Evolutionary conservation across 1,140 invertebrate species (phyloP).

Genomic region (Luehdorfia chinensis): DNA sequence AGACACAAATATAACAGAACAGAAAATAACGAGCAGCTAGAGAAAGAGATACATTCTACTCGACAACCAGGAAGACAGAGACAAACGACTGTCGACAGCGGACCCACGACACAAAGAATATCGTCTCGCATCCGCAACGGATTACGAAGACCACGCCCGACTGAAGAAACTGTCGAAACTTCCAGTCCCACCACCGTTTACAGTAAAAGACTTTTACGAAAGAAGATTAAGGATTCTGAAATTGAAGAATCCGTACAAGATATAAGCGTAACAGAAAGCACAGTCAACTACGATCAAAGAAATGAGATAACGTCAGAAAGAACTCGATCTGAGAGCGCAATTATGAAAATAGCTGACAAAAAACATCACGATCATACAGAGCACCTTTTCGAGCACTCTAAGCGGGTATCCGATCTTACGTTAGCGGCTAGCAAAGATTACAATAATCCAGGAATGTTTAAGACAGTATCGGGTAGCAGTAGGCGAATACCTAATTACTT

Average conservation of each 20-base stretch:
- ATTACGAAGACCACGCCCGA: constrained; percentile 46
- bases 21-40: constrained; percentile 45
- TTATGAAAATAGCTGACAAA: constrained; percentile 77
- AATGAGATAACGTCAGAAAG: constrained; percentile 68
- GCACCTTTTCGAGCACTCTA: constrained; percentile 72
- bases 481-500: constrained; percentile 79
- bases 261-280: constrained; percentile 52
- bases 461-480: constrained; percentile 69
- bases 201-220: constrained; percentile 51
- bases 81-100: constrained; percentile 37
- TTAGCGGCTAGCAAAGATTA: constrained; percentile 79
- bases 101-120: constrained; percentile 50
- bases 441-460: constrained; percentile 78
- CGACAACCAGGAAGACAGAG: constrained; percentile 37
- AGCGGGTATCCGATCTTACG: constrained; percentile 79
- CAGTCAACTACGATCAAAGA: constrained; percentile 37
- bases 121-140: constrained; percentile 62
- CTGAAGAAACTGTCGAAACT: constrained; percentile 51
- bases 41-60: constrained; percentile 46
- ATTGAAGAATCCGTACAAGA: constrained; percentile 61
- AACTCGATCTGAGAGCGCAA: constrained; percentile 72
- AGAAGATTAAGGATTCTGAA: constrained; percentile 62
- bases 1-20: constrained; percentile 55
- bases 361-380: constrained; percentile 61
- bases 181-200: constrained; percentile 36